Conservation (phyloP, 2,888 invertebrate species). For the Eristalis pertinax region DNA sequence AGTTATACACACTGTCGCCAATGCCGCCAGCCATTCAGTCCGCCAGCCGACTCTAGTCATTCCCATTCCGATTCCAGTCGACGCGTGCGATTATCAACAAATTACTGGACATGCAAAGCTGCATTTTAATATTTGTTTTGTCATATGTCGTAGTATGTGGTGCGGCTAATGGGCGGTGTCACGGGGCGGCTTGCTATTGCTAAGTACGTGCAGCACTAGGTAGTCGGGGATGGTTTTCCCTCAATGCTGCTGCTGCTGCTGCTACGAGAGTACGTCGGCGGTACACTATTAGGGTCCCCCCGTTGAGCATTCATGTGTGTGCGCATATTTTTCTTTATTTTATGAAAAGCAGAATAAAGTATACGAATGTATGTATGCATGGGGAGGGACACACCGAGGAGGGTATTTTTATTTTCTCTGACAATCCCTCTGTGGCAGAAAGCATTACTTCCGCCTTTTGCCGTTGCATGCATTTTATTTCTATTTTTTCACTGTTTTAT, state of each 20-base stretch:
- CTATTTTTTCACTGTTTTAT: neutral
- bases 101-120: constrained; percentile 72
- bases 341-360: neutral
- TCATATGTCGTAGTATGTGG: constrained; percentile 39
- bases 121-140: constrained; percentile 72
- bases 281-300: constrained; percentile 23
- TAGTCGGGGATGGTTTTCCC: constrained; percentile 5
- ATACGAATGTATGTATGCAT: neutral
- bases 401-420: neutral
- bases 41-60: neutral
- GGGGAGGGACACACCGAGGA: neutral
- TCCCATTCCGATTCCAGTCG: constrained; percentile 51
- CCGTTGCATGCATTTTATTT: constrained; percentile 19
- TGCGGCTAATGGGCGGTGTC: constrained; percentile 48
- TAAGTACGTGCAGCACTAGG: neutral
- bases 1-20: constrained; percentile 52
- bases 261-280: too few species aligned
- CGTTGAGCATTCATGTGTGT: neutral
- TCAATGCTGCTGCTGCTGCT: neutral
- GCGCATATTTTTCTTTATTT: neutral
- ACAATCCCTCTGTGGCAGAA: constrained; percentile 23
- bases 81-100: constrained; percentile 72
- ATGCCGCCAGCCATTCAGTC: constrained; percentile 21
- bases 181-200: neutral
- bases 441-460: constrained; percentile 43